These are phyloP conservation scores for Onychostoma macrolepis DNA, from an alignment of 2,113 vertebrate genomes.

Conservation along the genomic window DNA sequence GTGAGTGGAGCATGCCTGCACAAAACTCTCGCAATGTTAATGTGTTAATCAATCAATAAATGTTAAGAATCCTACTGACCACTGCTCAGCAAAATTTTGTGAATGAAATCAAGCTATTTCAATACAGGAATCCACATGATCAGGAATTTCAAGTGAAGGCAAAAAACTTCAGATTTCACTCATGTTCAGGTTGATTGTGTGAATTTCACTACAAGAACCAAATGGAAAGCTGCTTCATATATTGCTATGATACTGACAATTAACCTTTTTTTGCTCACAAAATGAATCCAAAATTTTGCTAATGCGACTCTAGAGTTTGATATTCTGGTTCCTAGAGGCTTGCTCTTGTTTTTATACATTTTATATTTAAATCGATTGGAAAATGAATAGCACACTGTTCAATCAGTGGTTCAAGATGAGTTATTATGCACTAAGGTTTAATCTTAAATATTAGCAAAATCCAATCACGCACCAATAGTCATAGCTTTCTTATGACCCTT, in stretches of 20 bases:
- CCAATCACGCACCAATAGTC: neutral
- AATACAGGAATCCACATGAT: neutral
- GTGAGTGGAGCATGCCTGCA: neutral
- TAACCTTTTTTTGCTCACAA: neutral
- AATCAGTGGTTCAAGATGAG: neutral
- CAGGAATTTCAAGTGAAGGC: neutral
- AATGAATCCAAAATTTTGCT: neutral
- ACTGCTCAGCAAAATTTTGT: neutral
- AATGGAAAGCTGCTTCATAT: neutral
- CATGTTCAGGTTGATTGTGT: too few relatives aligned
- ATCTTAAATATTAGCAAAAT: neutral
- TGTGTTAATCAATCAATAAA: neutral
- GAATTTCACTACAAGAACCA: too few relatives aligned
- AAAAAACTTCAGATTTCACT: neutral
- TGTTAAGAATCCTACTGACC: neutral
- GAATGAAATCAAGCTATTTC: neutral
- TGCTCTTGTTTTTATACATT: neutral
- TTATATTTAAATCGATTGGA: neutral
- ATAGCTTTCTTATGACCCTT: neutral
- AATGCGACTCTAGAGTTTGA: neutral
- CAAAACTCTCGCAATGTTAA: neutral
- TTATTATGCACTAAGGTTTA: neutral
- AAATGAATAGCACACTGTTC: neutral
- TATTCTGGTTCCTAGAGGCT: neutral
- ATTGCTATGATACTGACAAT: neutral